Evolutionary conservation across 2,113 vertebrate genomes (phyloP), one percentile per base, ranked within the genome.

Genomic region (Xiphophorus hellerii): DNA sequence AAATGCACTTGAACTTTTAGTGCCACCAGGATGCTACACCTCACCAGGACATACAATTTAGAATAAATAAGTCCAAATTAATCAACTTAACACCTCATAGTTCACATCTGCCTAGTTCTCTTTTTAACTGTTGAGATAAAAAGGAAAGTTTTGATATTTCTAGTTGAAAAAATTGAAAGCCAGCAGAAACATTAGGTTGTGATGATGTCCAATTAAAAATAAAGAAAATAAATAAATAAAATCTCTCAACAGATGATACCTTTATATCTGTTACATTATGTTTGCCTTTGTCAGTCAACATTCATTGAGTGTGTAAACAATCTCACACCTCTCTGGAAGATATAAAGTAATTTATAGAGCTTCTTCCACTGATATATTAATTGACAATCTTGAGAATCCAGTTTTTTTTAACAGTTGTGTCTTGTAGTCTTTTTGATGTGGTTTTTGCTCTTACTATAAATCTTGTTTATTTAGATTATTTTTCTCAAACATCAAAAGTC

Each of bases 391-490:
- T 83, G 73, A 85, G 73, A 28, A 44, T 42, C 14, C 14, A 42
- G 10, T 10, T 37, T 37, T 37, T 12, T 37, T 2, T 10, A 37
- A 37, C 78, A 76, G 78, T 92, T 88, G 87, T 88, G 92, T 93
- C 90, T 84, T 69, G 51, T 62, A 64, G 58, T 80, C 71, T 77
- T 78, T 44, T 62, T 68, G 30, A 62, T 1, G 72, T 77, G 62
- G 73, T 81, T 84, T 79, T 75, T 66, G 58, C 86, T 35, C 80
- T 80, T 35, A 85, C 84, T 51, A 51, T 87, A 76, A 88, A 90
- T 89, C 87, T 85, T 86, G 88, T 90, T 93, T 78, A 83, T 28
- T 28, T 3, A 94, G 91, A 93, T 92, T 87, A 91, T 92, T 90
- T 92, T 86, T 28, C 84, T 83, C 77, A 28, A 13, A 15, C 82